Base-by-base conservation (phyloP, 2,113 vertebrate genomes). In the Eclectus roratus region DNA sequence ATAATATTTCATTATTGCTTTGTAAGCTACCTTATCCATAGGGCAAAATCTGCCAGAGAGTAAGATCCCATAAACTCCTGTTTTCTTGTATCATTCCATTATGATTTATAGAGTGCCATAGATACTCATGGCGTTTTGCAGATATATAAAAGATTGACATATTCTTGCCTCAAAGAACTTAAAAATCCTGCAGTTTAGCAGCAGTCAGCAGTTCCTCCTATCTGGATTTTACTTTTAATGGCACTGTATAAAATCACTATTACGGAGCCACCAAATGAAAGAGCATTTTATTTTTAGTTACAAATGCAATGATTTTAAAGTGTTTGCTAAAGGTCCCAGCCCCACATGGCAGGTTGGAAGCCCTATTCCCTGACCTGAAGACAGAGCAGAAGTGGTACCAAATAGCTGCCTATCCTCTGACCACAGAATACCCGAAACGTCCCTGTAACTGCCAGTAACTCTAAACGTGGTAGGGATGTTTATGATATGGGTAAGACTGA, bases 1-100 rank as follows among this genome's bases (percentile, higher is more conserved):
- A 79, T 97, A 94, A 94, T 96, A 88, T 92, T 95, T 80, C 82
- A 93, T 93, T 95, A 96, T 95, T 94, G 88, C 93, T 93, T 96
- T 94, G 92, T 96, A 96, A 96, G 88, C 86, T 95, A 76, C 65
- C 88, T 94, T 94, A 96, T 95, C 88, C 88, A 87, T 92, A 81
- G 88, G 90, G 90, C 92, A 93, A 95, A 95, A 93, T 96, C 92
- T 96, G 52, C 55, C 80, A 39, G 78, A 46, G 61, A 93, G 83
- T 84, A 91, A 92, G 92, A 92, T 89, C 77, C n/a, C 56, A 43
- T 94, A 92, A 92, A 96, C 77, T 95, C 69, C 91, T 86, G 73
- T 95, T 96, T 96, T 88, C 77, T 86, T 87, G 65, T 86, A 79
- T 85, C 73, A 31, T 96, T 94, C 69, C 39, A 66, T 47, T 85